Base-by-base conservation (phyloP, 2,797 vertebrate species). In the Morus bassanus region DNA sequence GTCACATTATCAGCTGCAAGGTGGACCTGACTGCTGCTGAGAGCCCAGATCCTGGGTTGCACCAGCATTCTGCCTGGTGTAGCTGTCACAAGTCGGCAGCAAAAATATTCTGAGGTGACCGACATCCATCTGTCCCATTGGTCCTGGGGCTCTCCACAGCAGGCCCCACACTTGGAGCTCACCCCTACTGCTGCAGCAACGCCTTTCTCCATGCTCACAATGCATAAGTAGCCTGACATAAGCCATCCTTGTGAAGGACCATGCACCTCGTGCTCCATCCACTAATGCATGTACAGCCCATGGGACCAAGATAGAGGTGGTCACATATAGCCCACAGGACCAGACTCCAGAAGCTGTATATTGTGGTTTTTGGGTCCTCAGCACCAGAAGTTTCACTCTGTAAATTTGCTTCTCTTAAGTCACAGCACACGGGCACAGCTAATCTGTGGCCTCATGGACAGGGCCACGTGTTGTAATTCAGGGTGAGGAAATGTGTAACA, bases 1-100 rank as follows among this genome's bases (percentile, higher is more conserved):
- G 69, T 31, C 68, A 74, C 64, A 74, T 93, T 97, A 95, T 95
- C 94, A 94, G 91, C 84, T 83, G 89, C 79, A 78, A 88, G 77
- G 68, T 60, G 37, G 75, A 91, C 68, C 68, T 61, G 87, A 83
- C 27, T 60, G 81, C 84, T 53, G 75, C 74, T 64, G 60, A 77
- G 45, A 69, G 43, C 35, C 59, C 77, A 77, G 56, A 68, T 59
- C 60, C 63, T 77, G 43, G 2, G 0, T 6, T 41, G 35, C 37
- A 57, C 31, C 56, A 64, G 41, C 1, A 1, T 30, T 84, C 45
- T 88, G 82, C 15, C 15, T 53, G 59, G 24, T 51, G 53, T 31
- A 63, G 67, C 67, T 91, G 43, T 28, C 60, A 75, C 11, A 45
- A 65, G 19, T 43, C 53, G 30, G 43, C 35, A 82, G 69, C n/a